phyloP scores from a whole-genome alignment of 2,113 vertebrate genomes.

The Salvelinus namaycush region DNA sequence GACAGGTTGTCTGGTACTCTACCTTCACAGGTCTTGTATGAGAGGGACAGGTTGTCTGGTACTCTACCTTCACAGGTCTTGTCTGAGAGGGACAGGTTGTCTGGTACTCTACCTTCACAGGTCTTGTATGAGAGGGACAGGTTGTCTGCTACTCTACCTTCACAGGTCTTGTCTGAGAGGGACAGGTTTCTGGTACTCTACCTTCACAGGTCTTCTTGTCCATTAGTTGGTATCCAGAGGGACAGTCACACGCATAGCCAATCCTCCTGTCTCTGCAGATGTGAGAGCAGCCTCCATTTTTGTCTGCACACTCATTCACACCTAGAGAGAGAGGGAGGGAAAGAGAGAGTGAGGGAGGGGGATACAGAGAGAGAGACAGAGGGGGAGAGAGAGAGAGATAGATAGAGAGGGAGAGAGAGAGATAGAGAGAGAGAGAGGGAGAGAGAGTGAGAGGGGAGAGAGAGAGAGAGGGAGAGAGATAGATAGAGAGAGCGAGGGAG shows the following conservation, averaged over 20 bases:
- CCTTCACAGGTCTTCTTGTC: constrained; percentile 96
- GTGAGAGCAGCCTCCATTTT: constrained; percentile 96
- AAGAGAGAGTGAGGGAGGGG: not conserved
- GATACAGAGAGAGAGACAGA: not conserved
- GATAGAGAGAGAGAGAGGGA: not conserved
- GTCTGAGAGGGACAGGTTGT: no score
- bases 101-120: no score
- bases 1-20: no score
- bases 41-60: no score
- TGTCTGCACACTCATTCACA: constrained; percentile 80
- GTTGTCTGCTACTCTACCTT: no score
- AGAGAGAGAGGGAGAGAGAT: not conserved
- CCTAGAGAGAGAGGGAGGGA: constrained; percentile 49
- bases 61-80: no score
- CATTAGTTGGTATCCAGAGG: constrained; percentile 89
- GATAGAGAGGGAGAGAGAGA: constrained; percentile 21
- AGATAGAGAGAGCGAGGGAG: constrained; percentile 9
- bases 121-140: no score
- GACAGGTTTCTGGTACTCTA: not conserved
- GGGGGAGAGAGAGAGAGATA: not conserved
- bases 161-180: no score
- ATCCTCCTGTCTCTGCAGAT: constrained; percentile 90
- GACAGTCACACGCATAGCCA: constrained; percentile 92
- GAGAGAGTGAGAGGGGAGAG: not conserved
- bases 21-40: no score